Percentiles rank a stretch among this genome's conserved stretches.
phyloP scores from a whole-genome alignment of 1,140 invertebrate genomes.

The Lanistes nyassanus region DNA sequence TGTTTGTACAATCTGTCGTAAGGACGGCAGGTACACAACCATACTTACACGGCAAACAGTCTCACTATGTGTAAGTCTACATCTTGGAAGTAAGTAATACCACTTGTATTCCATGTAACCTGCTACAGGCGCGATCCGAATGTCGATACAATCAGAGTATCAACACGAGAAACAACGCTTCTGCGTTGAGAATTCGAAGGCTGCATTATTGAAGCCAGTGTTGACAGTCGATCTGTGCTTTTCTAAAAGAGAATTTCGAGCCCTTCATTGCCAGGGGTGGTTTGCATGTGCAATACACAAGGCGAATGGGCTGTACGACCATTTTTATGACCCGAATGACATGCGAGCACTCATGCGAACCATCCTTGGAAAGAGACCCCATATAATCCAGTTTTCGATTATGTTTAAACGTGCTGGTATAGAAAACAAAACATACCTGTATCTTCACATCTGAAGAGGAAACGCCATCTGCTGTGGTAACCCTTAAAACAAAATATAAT shows the following conservation, averaged over 20 bases:
- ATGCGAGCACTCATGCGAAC: neutral
- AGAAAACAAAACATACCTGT: neutral
- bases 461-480: neutral
- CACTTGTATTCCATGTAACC: too few species aligned
- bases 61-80: too few species aligned
- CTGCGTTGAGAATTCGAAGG: too few species aligned
- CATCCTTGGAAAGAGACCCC: neutral
- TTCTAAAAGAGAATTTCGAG: too few species aligned
- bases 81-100: too few species aligned
- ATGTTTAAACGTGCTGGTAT: neutral
- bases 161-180: too few species aligned
- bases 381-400: neutral
- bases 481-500: neutral
- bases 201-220: too few species aligned
- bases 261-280: neutral
- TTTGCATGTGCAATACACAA: neutral
- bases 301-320: neutral
- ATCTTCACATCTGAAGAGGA: neutral
- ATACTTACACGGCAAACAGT: too few species aligned
- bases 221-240: too few species aligned
- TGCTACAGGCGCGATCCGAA: too few species aligned
- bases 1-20: slow-evolving; percentile 9
- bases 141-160: too few species aligned
- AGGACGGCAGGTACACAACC: too few species aligned
- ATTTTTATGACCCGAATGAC: neutral